Evolutionary conservation across 1,140 invertebrate species (phyloP).

Genomic region (Stegodyphus mimosarum): DNA sequence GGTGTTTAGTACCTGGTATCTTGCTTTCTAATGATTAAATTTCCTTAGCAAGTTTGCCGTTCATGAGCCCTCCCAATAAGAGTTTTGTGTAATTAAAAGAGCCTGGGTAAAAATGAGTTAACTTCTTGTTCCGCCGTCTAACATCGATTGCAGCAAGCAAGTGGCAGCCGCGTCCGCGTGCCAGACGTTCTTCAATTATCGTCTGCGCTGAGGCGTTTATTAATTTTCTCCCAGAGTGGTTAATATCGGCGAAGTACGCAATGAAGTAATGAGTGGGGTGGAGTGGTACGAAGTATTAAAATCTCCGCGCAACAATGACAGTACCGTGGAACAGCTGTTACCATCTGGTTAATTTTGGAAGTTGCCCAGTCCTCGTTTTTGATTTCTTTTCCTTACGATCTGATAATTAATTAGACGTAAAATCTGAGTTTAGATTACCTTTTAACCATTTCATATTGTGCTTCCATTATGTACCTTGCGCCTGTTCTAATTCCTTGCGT

Average conservation of each 20-base stretch:
- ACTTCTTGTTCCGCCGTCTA: no score
- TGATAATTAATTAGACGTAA: not conserved
- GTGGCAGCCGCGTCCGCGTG: no score
- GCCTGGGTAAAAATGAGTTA: slow-evolving; percentile 14
- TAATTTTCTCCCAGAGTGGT: slow-evolving; percentile 43
- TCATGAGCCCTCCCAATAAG: not conserved
- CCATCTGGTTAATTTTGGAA: slow-evolving; percentile 15
- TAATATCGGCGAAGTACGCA: slow-evolving; percentile 7
- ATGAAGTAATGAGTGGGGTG: not conserved
- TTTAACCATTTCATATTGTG: no score
- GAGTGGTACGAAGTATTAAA: not conserved
- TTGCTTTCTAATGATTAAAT: no score
- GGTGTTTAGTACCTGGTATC: no score
- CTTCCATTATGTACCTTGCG: no score
- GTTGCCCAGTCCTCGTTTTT: not conserved
- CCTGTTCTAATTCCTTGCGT: no score
- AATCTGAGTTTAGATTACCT: not conserved
- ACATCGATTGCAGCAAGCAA: no score
- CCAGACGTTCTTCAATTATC: slow-evolving; percentile 10
- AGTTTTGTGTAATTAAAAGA: slow-evolving; percentile 8
- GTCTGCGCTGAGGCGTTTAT: slow-evolving; percentile 25
- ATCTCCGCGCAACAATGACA: slow-evolving; percentile 2
- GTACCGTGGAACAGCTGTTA: slow-evolving; percentile 16
- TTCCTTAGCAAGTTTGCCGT: not conserved
- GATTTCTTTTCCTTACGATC: not conserved